phyloP scores from a whole-genome alignment of 2,888 invertebrate species.

The Chydorus sphaericus region DNA sequence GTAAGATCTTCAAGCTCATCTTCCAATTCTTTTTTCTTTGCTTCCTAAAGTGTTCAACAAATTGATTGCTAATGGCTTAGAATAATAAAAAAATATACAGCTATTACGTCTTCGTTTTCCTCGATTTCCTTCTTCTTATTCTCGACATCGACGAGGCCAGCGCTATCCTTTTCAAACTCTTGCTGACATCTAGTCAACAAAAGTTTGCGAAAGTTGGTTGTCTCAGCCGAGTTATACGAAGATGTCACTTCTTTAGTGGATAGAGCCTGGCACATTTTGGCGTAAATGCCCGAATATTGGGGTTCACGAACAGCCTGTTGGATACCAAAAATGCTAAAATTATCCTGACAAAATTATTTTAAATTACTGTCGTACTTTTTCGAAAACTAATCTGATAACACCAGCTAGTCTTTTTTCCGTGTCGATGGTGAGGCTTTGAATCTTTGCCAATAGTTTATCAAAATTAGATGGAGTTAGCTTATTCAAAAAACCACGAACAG shows the following conservation, averaged over 20 bases:
- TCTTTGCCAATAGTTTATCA: slow-evolving; percentile 60
- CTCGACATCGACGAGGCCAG: slow-evolving; percentile 45
- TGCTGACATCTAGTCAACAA: slow-evolving; percentile 72
- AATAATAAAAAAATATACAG: not conserved
- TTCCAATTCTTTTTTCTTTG: slow-evolving; percentile 57
- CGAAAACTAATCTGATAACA: slow-evolving; percentile 79
- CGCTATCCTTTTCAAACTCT: slow-evolving; percentile 72
- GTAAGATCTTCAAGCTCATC: slow-evolving; percentile 58
- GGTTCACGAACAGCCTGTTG: slow-evolving; percentile 93
- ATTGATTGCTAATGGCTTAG: not conserved
- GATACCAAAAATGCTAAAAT: too few species aligned
- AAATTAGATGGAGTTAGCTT: slow-evolving; percentile 92
- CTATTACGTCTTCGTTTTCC: slow-evolving; percentile 38
- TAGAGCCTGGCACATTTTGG: slow-evolving; percentile 64
- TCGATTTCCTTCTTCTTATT: slow-evolving; percentile 41
- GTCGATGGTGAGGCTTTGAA: slow-evolving; percentile 60
- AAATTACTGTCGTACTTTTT: too few species aligned
- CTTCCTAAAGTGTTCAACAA: slow-evolving; percentile 27
- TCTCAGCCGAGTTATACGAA: slow-evolving; percentile 23
- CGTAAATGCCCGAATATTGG: slow-evolving; percentile 81
- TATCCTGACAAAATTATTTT: too few species aligned
- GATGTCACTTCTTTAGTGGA: slow-evolving; percentile 44
- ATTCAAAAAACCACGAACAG: slow-evolving; percentile 75
- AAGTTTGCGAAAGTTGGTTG: slow-evolving; percentile 53
- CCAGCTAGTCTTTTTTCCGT: slow-evolving; percentile 60